phyloP scores from a whole-genome alignment of 1,140 invertebrate genomes.

The Camponotus vicinus region DNA sequence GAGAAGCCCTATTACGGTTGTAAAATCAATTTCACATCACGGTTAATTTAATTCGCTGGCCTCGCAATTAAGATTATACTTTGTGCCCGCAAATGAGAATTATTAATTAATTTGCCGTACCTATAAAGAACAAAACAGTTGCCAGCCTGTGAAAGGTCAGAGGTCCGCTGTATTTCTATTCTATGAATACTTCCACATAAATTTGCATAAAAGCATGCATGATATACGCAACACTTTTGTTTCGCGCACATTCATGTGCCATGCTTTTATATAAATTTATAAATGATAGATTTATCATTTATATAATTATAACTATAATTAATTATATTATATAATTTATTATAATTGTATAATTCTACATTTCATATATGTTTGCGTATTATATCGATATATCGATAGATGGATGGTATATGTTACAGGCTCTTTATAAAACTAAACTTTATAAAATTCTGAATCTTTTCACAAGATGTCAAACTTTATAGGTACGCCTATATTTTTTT shows the following conservation, averaged over 20 bases:
- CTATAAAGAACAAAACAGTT: slow-evolving; percentile 3
- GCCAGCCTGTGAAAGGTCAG: no score
- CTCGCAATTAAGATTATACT: background rate
- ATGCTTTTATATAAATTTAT: slow-evolving; percentile 6
- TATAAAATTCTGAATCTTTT: no score
- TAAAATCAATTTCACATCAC: background rate
- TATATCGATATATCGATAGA: no score
- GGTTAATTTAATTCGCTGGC: background rate
- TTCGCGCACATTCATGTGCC: background rate
- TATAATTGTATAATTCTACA: no score
- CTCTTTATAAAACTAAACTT: no score
- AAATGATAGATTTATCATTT: background rate
- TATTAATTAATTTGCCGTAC: slow-evolving; percentile 25
- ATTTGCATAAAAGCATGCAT: slow-evolving; percentile 22
- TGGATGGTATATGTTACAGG: no score
- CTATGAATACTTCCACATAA: background rate
- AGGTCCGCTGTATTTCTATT: background rate
- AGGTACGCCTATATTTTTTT: no score
- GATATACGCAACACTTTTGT: background rate
- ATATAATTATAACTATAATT: no score
- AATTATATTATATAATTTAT: no score
- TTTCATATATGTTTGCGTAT: no score
- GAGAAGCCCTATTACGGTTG: background rate
- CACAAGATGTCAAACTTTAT: no score
- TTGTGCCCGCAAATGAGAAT: slow-evolving; percentile 12